phyloP scores from a whole-genome alignment of 2,888 invertebrate species.

The Eurois occulta region DNA sequence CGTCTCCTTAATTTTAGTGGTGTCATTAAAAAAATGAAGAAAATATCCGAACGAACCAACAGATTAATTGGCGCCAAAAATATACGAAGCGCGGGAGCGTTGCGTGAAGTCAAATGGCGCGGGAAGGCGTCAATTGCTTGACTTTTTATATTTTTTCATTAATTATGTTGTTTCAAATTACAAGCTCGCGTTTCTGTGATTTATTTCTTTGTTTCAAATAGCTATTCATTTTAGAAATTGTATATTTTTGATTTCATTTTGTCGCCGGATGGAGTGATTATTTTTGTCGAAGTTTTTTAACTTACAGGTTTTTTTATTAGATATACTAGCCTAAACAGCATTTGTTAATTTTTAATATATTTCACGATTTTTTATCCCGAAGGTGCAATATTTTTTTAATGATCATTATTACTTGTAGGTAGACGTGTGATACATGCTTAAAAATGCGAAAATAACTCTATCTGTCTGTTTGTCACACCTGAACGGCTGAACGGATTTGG shows the following conservation, averaged over 20 bases:
- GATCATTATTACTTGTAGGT: too few species aligned
- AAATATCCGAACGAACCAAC: conserved; percentile 64
- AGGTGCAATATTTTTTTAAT: too few species aligned
- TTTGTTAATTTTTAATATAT: neutral
- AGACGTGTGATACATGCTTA: too few species aligned
- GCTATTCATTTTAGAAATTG: conserved; percentile 59
- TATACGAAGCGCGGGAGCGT: conserved; percentile 74
- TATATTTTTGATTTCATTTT: conserved; percentile 55
- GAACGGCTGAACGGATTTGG: too few species aligned
- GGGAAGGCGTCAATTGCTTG: conserved; percentile 81
- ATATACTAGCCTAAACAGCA: neutral
- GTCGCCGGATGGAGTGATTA: conserved; percentile 54
- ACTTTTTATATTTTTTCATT: conserved; percentile 75
- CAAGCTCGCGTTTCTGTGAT: conserved; percentile 77
- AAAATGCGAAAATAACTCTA: too few species aligned
- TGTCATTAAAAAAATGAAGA: conserved; percentile 52
- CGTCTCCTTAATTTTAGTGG: conserved; percentile 10
- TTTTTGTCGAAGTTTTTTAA: conserved; percentile 27
- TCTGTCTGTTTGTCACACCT: too few species aligned
- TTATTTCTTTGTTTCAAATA: conserved; percentile 70
- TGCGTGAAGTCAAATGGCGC: conserved; percentile 83
- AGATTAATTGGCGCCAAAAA: conserved; percentile 83
- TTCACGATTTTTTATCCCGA: neutral
- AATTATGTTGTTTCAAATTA: conserved; percentile 71
- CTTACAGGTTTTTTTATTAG: conserved; percentile 25